Evolutionary conservation across 2,888 invertebrate species (phyloP).

Genomic region (Alsophila aescularia): DNA sequence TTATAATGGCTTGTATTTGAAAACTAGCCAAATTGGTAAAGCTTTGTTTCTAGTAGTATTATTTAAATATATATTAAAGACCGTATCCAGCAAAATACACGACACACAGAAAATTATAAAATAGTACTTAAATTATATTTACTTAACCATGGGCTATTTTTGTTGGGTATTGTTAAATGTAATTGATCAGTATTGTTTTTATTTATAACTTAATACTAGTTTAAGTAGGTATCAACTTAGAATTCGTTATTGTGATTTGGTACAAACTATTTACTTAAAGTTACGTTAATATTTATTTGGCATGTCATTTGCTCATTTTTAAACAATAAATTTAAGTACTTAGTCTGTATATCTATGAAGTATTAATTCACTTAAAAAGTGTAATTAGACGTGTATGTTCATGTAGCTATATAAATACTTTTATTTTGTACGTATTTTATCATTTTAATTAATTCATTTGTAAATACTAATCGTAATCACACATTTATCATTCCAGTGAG

Average conservation of each 20-base stretch:
- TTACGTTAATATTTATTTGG: slow-evolving; percentile 34
- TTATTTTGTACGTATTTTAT: slow-evolving; percentile 17
- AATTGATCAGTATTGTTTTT: slow-evolving; percentile 60
- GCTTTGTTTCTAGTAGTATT: slow-evolving; percentile 21
- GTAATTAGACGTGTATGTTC: slow-evolving; percentile 23
- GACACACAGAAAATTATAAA: not conserved
- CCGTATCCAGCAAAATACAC: slow-evolving; percentile 1
- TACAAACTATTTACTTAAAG: slow-evolving; percentile 51
- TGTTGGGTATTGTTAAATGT: slow-evolving; percentile 20
- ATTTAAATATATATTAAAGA: slow-evolving; percentile 30
- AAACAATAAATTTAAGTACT: slow-evolving; percentile 31
- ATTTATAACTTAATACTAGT: slow-evolving; percentile 47
- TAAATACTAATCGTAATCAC: slow-evolving; percentile 27
- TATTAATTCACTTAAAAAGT: slow-evolving; percentile 30
- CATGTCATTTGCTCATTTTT: slow-evolving; percentile 44
- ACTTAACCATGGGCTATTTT: not conserved
- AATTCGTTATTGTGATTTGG: slow-evolving; percentile 50
- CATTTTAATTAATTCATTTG: slow-evolving; percentile 18
- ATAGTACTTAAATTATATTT: not conserved
- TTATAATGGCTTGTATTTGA: slow-evolving; percentile 12
- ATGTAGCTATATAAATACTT: not conserved
- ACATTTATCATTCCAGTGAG: slow-evolving; percentile 13
- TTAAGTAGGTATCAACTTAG: slow-evolving; percentile 41
- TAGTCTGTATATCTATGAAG: slow-evolving; percentile 45
- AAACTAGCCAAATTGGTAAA: slow-evolving; percentile 15